Percentiles rank a stretch among this genome's conserved stretches.
phyloP scores from a whole-genome alignment of 2,797 vertebrate genomes.

The Percopsis omiscomaycus region DNA sequence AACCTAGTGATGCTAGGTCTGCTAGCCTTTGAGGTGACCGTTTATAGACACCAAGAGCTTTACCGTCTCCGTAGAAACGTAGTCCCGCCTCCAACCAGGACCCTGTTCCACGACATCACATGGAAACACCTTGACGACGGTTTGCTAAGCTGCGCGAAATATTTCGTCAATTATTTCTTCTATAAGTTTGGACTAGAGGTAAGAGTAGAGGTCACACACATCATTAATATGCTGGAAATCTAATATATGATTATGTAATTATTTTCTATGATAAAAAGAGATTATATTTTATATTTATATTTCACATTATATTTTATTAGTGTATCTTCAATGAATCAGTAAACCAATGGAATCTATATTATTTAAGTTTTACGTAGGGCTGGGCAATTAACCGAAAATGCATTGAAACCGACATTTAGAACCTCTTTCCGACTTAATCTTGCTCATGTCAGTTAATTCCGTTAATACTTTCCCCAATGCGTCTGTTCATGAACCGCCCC shows the following conservation, averaged over 20 bases:
- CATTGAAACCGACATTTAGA: too few species aligned
- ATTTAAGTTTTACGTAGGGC: too few species aligned
- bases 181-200: conserved; percentile 97
- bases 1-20: conserved; percentile 90
- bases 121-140: conserved; percentile 87
- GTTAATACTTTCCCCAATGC: too few species aligned
- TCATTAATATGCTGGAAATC: background rate
- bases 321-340: too few species aligned
- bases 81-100: conserved; percentile 82
- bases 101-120: conserved; percentile 90
- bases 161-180: conserved; percentile 95
- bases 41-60: conserved; percentile 92
- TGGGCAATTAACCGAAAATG: too few species aligned
- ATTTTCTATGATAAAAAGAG: background rate
- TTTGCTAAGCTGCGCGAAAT: conserved; percentile 87
- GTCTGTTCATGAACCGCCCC: too few species aligned
- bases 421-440: too few species aligned
- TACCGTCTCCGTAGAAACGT: conserved; percentile 86
- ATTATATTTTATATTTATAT: too few species aligned
- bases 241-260: background rate
- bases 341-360: too few species aligned
- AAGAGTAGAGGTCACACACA: conserved; percentile 12
- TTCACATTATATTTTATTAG: too few species aligned
- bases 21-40: conserved; percentile 91
- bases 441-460: too few species aligned